Conservation (phyloP, 1,140 invertebrate species). For the Drosophila busckii region DNA sequence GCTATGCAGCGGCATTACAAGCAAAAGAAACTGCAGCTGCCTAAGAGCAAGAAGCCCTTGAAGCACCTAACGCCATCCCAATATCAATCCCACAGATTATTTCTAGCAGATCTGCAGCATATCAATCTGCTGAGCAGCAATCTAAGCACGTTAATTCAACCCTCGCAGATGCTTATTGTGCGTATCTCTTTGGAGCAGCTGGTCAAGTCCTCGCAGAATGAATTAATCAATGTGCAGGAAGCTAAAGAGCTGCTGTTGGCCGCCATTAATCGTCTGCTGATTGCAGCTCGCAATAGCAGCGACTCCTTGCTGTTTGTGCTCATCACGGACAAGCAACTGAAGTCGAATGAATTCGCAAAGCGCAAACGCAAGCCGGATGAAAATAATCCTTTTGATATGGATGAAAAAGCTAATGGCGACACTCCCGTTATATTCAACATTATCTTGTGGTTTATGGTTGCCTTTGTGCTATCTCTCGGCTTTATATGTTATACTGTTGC, state of each 20-base stretch:
- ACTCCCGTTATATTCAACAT: constrained; percentile 94
- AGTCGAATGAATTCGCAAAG: constrained; percentile 79
- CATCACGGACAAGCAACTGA: constrained; percentile 84
- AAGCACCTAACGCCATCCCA: constrained; percentile 26
- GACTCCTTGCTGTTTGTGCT: constrained; percentile 83
- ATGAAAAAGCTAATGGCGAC: constrained; percentile 81
- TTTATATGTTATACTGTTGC: constrained; percentile 91
- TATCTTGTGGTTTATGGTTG: constrained; percentile 89
- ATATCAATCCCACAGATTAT: constrained; percentile 82
- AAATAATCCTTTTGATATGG: constrained; percentile 78
- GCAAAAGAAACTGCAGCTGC: too few relatives aligned
- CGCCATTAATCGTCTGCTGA: constrained; percentile 8
- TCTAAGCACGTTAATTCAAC: too few relatives aligned
- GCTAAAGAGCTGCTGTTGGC: constrained; percentile 80
- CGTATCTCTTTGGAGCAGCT: constrained; percentile 35
- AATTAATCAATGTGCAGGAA: constrained; percentile 82
- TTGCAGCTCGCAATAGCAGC: constrained; percentile 80
- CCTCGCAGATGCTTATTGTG: constrained; percentile 22
- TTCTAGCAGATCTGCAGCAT: constrained; percentile 83
- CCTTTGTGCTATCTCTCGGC: constrained; percentile 87
- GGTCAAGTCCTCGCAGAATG: constrained; percentile 81
- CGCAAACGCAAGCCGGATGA: not conserved
- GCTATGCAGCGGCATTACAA: too few relatives aligned
- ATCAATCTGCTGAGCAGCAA: constrained; percentile 1
- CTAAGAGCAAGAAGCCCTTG: constrained; percentile 70